Percentiles rank a stretch among this genome's conserved stretches.
Conservation (phyloP, 2,797 vertebrate species). For the Rhodeus uyekii region DNA sequence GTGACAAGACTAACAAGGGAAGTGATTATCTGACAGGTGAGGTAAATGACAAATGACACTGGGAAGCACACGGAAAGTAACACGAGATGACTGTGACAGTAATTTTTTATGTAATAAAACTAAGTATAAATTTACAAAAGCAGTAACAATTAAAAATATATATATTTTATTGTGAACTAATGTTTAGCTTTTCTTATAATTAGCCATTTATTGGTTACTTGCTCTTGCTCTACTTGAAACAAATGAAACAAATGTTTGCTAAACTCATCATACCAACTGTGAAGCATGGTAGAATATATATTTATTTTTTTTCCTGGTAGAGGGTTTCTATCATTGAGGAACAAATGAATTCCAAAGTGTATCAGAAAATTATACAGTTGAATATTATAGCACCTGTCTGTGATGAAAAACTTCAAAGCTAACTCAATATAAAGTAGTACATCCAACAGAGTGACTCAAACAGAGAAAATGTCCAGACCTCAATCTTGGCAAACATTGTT, state of each 20-base stretch:
- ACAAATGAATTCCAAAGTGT: constrained; percentile 24
- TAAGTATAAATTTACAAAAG: no score
- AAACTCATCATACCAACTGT: background rate
- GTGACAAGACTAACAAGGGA: no score
- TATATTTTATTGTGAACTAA: no score
- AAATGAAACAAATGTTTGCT: background rate
- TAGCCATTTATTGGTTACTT: no score
- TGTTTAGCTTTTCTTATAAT: no score
- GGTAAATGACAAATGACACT: no score
- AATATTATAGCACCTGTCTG: constrained; percentile 9
- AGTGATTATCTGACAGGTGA: no score
- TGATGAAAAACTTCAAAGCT: constrained; percentile 30
- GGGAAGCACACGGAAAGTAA: no score
- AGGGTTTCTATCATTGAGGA: background rate
- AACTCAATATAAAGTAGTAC: background rate
- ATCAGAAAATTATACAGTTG: background rate
- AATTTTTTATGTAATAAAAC: no score
- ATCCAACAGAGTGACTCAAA: constrained; percentile 1
- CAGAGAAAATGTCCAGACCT: background rate
- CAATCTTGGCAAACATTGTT: background rate
- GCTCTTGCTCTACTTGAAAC: background rate
- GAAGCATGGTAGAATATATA: background rate
- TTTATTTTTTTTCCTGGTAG: background rate
- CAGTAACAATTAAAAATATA: no score
- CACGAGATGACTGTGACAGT: no score